Evolutionary conservation across 1,140 invertebrate genomes (phyloP).

Genomic region (Calephelis virginiensis): DNA sequence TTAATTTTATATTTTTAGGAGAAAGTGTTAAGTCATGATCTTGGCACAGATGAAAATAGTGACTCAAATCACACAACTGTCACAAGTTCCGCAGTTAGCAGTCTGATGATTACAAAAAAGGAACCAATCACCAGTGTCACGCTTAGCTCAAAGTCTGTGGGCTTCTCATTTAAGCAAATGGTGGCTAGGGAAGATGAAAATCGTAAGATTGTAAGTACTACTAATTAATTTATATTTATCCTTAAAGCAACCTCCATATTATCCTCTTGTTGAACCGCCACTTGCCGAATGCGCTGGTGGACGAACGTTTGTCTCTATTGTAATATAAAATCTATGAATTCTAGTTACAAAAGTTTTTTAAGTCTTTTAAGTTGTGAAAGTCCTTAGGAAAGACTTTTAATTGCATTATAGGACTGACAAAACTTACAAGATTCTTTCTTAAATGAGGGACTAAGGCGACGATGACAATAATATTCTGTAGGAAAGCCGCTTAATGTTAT

Average conservation of each 20-base stretch:
- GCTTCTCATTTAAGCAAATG: not conserved
- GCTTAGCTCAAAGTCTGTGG: conserved; percentile 10
- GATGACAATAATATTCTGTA: too few relatives aligned
- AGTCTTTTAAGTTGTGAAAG: too few relatives aligned
- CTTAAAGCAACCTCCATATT: too few relatives aligned
- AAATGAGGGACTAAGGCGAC: too few relatives aligned
- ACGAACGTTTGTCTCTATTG: too few relatives aligned
- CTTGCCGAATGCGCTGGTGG: too few relatives aligned
- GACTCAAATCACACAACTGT: conserved; percentile 16
- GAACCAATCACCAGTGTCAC: not conserved
- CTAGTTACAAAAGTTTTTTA: too few relatives aligned
- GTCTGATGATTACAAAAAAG: not conserved
- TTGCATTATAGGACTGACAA: too few relatives aligned
- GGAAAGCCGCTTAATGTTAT: too few relatives aligned
- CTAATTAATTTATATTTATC: not conserved
- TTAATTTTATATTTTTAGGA: conserved; percentile 26
- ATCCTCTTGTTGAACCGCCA: not conserved
- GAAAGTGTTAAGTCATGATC: conserved; percentile 27
- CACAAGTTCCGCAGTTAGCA: not conserved
- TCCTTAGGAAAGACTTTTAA: too few relatives aligned
- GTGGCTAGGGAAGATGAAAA: conserved; percentile 4
- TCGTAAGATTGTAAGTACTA: not conserved
- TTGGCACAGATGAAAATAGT: conserved; percentile 13
- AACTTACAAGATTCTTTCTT: too few relatives aligned
- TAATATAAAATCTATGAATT: too few relatives aligned